A percentile compares a stretch with the other conserved stretches of the same genome.
phyloP scores from a whole-genome alignment of 2,888 invertebrate genomes.

The Pachycephus smyrnensis region DNA sequence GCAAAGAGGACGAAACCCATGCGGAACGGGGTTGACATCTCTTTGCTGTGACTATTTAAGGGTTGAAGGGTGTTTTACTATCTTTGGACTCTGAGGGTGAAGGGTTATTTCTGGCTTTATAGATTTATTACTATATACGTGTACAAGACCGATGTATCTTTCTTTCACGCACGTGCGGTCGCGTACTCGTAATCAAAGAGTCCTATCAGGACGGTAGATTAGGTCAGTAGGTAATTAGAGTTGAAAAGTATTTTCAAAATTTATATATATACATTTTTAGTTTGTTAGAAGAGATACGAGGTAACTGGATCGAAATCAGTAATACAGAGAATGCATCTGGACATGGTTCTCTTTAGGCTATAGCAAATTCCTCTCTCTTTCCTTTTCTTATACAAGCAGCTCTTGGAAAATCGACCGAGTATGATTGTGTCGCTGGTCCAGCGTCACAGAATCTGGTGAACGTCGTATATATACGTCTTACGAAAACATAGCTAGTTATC shows the following conservation, averaged over 20 bases:
- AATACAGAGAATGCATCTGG: not conserved
- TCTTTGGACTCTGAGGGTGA: not conserved
- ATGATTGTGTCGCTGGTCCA: not conserved
- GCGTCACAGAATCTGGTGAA: not conserved
- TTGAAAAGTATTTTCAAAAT: not conserved
- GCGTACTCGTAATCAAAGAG: too few relatives aligned
- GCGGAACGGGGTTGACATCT: too few relatives aligned
- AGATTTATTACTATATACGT: not conserved
- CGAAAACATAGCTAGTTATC: not conserved
- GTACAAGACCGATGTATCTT: not conserved
- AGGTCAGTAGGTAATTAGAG: not conserved
- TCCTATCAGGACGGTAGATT: not conserved
- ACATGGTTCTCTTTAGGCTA: not conserved
- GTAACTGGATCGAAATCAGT: not conserved
- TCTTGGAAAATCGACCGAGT: not conserved
- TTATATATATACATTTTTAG: too few relatives aligned
- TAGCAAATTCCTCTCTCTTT: not conserved
- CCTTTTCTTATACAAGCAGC: too few relatives aligned
- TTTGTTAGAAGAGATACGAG: too few relatives aligned
- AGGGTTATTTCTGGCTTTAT: not conserved
- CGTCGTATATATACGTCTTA: not conserved
- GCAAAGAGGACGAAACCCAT: not conserved
- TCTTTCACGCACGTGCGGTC: not conserved
- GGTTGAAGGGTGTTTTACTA: not conserved
- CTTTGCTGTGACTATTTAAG: not conserved